A percentile compares a stretch with the other conserved stretches of the same genome.
phyloP scores from a whole-genome alignment of 2,888 invertebrate species.

The Trichacis sp. region DNA sequence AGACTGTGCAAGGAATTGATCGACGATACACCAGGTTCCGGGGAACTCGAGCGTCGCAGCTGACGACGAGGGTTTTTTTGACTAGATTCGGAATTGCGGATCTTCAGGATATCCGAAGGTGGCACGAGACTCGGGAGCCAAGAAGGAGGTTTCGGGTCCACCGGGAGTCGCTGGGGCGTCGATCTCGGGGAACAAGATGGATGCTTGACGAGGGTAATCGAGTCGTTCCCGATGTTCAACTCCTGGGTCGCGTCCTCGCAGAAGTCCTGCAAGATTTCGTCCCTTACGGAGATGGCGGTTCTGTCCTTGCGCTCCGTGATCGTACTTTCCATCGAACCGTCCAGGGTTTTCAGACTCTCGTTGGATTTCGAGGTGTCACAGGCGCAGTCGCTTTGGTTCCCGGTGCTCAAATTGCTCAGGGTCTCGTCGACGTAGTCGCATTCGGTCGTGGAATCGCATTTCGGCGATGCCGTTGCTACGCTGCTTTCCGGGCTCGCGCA shows the following conservation, averaged over 20 bases:
- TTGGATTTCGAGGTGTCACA: constrained; percentile 62
- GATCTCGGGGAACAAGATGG: constrained; percentile 65
- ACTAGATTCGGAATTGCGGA: constrained; percentile 66
- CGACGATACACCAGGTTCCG: constrained; percentile 61
- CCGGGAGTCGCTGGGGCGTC: constrained; percentile 63
- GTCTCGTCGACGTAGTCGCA: constrained; percentile 54
- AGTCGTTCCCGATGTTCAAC: constrained; percentile 63
- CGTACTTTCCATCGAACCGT: constrained; percentile 41
- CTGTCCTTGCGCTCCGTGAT: constrained; percentile 44
- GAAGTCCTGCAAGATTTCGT: constrained; percentile 66
- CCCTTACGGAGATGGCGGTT: constrained; percentile 63
- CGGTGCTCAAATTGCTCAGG: constrained; percentile 53
- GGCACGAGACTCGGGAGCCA: constrained; percentile 62
- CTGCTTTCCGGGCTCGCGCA: constrained; percentile 51
- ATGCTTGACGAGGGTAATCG: constrained; percentile 65
- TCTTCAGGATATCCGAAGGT: constrained; percentile 63
- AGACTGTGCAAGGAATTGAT: constrained; percentile 60
- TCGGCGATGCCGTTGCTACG: constrained; percentile 54
- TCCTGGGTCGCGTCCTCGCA: constrained; percentile 66
- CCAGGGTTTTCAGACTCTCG: constrained; percentile 55
- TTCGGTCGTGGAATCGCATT: constrained; percentile 54
- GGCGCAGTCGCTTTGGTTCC: constrained; percentile 60
- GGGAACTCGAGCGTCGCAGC: constrained; percentile 54
- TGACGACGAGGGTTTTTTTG: constrained; percentile 48
- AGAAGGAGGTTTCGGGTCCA: constrained; percentile 55